These are phyloP conservation scores for Micromys minutus DNA, from an alignment of 2,113 vertebrate species.

Conservation along the genomic window DNA sequence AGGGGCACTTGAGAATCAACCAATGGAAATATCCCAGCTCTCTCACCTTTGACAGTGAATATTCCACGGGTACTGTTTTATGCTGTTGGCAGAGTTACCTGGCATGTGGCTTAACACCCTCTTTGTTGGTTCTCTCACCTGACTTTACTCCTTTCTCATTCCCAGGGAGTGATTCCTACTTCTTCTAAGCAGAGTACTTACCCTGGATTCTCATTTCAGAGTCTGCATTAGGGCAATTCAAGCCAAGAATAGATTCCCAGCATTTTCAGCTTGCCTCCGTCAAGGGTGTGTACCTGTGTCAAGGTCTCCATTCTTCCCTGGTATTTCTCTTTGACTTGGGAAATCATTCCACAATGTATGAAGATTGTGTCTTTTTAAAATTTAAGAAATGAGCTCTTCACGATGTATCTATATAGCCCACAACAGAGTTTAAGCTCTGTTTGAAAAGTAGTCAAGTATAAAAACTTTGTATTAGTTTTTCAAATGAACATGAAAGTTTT, in stretches of 20 bases:
- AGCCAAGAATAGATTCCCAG: neutral
- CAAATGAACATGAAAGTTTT: neutral
- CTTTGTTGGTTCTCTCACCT: neutral
- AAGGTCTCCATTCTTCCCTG: neutral
- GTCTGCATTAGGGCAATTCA: neutral
- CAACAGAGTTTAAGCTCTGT: neutral
- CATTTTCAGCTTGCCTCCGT: neutral
- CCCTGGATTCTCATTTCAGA: neutral
- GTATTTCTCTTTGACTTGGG: neutral
- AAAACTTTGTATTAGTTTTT: conserved; percentile 17
- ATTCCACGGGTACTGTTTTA: neutral
- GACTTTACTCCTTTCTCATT: neutral
- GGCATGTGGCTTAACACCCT: neutral
- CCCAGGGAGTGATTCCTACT: neutral
- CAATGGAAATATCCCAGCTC: neutral
- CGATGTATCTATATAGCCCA: neutral
- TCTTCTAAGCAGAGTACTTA: neutral
- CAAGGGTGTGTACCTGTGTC: neutral
- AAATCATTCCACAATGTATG: neutral
- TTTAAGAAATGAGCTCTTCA: neutral
- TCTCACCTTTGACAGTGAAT: neutral
- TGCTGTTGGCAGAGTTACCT: neutral
- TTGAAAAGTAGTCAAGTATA: neutral
- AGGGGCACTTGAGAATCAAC: neutral
- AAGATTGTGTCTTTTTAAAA: conserved; percentile 1